These are phyloP conservation scores for Tetranychus urticae DNA, from an alignment of 1,140 invertebrate genomes.

Conservation along the genomic window DNA sequence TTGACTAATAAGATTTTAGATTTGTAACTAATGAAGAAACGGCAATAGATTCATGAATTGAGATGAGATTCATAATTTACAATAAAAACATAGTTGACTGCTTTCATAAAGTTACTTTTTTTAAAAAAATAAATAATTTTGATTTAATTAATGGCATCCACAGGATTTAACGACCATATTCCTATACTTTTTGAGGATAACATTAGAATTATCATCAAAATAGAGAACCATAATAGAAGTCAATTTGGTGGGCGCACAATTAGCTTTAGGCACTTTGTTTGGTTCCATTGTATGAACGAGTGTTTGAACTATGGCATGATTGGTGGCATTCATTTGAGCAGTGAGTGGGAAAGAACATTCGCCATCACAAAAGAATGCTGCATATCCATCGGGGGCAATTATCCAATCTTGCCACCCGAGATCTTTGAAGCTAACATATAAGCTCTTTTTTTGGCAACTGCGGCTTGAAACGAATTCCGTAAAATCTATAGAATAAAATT, in stretches of 20 bases:
- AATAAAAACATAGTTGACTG: no score
- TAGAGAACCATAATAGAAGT: conserved; percentile 81
- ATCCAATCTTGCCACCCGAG: conserved; percentile 85
- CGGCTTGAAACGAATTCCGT: background rate
- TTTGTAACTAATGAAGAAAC: no score
- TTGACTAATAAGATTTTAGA: no score
- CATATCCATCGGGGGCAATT: conserved; percentile 84
- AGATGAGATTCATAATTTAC: no score
- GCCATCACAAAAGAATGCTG: conserved; percentile 83
- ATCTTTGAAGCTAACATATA: conserved; percentile 68
- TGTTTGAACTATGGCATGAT: conserved; percentile 94
- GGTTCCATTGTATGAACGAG: conserved; percentile 78
- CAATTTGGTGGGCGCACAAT: conserved; percentile 73
- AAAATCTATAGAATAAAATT: no score
- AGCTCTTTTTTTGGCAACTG: conserved; percentile 68
- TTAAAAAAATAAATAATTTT: background rate
- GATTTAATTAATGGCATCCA: conserved; percentile 51
- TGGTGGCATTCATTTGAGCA: conserved; percentile 83
- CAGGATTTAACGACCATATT: conserved; percentile 84
- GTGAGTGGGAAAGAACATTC: conserved; percentile 76
- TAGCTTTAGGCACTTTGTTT: conserved; percentile 60
- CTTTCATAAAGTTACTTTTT: no score
- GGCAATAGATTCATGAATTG: no score
- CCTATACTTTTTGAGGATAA: conserved; percentile 86
- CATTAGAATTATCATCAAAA: conserved; percentile 69